Evolutionary conservation across 2,113 vertebrate species (phyloP), one percentile per base, ranked within the genome.

Genomic region (Machaerirhynchus nigripectus): DNA sequence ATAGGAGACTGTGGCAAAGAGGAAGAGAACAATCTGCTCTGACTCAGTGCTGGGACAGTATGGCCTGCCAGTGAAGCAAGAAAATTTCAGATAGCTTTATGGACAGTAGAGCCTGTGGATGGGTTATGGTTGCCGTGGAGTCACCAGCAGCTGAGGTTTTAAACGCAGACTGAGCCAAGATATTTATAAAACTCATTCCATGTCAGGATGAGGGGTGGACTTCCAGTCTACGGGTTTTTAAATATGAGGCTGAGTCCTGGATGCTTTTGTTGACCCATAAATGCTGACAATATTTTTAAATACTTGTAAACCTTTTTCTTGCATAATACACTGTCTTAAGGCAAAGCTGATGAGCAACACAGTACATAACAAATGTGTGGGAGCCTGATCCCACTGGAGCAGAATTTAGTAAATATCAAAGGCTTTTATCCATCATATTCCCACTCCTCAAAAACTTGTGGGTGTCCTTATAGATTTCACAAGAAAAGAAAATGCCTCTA

Each of bases 101-200:
- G 18, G 33, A 47, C 15, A 49, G 24, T 17, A 73, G 64, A 74
- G 24, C 1, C 5, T 1, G 8, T 24, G 33, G 9, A 31, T 28
- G 30, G 16, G 16, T 76, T 52, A 28, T 31, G 22, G 27, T 5
- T 80, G 24, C 27, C 0, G 0, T 40, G 31, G 53, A 56, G 15
- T 44, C 42, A 39, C 47, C 56, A 65, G 67, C n/a, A 37, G 19
- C 13, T 52, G 46, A 77, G 28, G 11, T n/a, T 52, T 81, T 63
- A 42, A 69, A 81, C 78, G 23, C 31, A 89, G 37, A 31, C 10
- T 23, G 30, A 74, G 52, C 42, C 8, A 67, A 79, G 40, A 3
- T 15, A 27, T 16, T 46, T 39, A 9, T 33, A 55, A 63, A 75
- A 26, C 10, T 56, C 52, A 83, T 42, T 30, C 30, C 8, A 11